A percentile compares a stretch with the other conserved stretches of the same genome.
Evolutionary conservation across 2,113 vertebrate species (phyloP).

Genomic region (Apistogramma diplotaenia): DNA sequence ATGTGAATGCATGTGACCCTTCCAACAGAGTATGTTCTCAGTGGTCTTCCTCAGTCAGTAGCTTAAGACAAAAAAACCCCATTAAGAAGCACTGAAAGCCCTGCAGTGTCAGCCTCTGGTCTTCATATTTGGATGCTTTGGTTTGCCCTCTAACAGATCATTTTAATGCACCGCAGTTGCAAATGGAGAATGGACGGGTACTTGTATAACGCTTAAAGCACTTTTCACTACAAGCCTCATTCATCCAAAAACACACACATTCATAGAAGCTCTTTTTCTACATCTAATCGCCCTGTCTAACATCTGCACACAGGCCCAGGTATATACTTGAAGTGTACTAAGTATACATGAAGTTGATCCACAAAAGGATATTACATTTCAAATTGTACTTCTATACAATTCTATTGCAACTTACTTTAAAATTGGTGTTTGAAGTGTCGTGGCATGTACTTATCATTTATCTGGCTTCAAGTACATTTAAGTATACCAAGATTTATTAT

Average conservation of each 20-base stretch:
- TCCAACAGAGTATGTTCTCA: neutral
- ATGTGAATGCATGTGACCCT: neutral
- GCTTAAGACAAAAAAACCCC: neutral
- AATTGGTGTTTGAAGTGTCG: too few relatives aligned
- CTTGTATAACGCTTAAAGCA: neutral
- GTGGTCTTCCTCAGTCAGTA: rapidly evolving
- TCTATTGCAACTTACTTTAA: neutral
- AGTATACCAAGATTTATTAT: rapidly evolving
- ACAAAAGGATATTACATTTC: too few relatives aligned
- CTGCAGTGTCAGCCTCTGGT: neutral
- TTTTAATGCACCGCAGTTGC: slow-evolving; percentile 14
- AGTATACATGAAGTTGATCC: too few relatives aligned
- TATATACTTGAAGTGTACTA: too few relatives aligned
- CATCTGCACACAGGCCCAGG: neutral
- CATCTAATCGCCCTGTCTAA: neutral
- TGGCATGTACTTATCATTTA: neutral
- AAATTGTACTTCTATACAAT: neutral
- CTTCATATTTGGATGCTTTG: slow-evolving; percentile 44
- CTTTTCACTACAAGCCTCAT: neutral
- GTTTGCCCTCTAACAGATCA: neutral
- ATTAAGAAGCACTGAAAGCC: slow-evolving; percentile 5
- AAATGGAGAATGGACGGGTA: neutral
- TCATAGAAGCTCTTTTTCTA: neutral
- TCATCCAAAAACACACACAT: neutral
- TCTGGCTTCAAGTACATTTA: neutral